These are phyloP conservation scores for Napeogenes sylphis DNA, from an alignment of 2,888 invertebrate genomes.

Conservation along the genomic window DNA sequence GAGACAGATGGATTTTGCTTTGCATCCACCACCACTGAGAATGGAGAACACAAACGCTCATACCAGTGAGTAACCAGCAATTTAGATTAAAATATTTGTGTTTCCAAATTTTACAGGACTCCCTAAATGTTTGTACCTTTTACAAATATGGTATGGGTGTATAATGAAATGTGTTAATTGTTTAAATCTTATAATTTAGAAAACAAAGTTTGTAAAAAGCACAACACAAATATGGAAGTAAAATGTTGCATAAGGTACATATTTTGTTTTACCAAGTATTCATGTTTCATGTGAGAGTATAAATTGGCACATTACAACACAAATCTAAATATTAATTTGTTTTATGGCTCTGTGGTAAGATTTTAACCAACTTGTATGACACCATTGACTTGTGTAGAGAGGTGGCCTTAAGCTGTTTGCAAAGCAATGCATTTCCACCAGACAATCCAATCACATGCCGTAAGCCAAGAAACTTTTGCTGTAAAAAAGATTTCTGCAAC, in stretches of 20 bases:
- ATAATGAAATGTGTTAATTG: background rate
- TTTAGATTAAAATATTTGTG: constrained; percentile 11
- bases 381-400: constrained; percentile 63
- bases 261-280: constrained; percentile 22
- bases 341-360: constrained; percentile 36
- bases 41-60: constrained; percentile 80
- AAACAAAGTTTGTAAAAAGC: constrained; percentile 30
- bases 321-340: constrained; percentile 38
- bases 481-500: constrained; percentile 69
- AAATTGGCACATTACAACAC: constrained; percentile 66
- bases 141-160: constrained; percentile 15
- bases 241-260: constrained; percentile 31
- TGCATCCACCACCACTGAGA: constrained; percentile 83
- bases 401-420: constrained; percentile 78
- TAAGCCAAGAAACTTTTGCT: constrained; percentile 64
- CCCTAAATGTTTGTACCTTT: constrained; percentile 21
- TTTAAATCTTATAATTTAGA: background rate
- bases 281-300: constrained; percentile 20
- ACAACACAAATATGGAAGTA: constrained; percentile 24
- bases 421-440: constrained; percentile 76
- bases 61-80: constrained; percentile 83
- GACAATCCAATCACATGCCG: constrained; percentile 65
- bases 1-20: constrained; percentile 94
- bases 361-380: constrained; percentile 57
- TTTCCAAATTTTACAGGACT: constrained; percentile 17